Evolutionary conservation across 2,113 vertebrate species (phyloP).

Genomic region (Notarius lentiginosus): DNA sequence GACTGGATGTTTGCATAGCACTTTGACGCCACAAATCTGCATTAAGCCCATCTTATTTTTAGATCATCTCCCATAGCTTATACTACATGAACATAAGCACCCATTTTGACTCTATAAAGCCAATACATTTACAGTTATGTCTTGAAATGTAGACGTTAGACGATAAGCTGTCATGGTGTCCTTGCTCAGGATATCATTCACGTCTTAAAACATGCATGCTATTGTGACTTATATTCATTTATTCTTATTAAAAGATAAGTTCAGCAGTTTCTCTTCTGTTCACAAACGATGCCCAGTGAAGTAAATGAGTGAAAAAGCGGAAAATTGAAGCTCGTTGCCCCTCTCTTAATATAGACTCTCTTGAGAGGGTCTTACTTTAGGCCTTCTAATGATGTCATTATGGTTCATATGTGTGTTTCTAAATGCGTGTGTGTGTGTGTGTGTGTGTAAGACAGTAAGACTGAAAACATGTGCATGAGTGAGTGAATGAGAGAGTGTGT

Average conservation of each 20-base stretch:
- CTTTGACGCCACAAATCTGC: not conserved
- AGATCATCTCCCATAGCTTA: not conserved
- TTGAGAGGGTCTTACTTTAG: constrained; percentile 48
- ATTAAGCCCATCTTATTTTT: not conserved
- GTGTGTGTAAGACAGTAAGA: not conserved
- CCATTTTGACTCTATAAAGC: not conserved
- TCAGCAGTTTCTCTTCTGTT: not conserved
- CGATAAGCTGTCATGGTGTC: not conserved
- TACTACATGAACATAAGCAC: not conserved
- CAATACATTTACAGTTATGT: not conserved
- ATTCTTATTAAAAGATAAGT: not conserved
- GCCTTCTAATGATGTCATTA: constrained; percentile 41
- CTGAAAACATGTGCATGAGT: not conserved
- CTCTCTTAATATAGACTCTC: constrained; percentile 37
- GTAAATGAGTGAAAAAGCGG: constrained; percentile 37
- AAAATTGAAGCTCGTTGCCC: constrained; percentile 36
- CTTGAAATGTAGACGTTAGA: not conserved
- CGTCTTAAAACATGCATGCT: not conserved
- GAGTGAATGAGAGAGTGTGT: constrained; percentile 2
- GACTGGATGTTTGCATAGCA: constrained; percentile 18
- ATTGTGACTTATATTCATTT: not conserved
- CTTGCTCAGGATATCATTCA: not conserved
- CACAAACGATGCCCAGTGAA: not conserved
- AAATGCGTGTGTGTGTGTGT: constrained; percentile 5
- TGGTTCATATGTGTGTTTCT: constrained; percentile 3